Percentiles rank a stretch among this genome's conserved stretches.
These are phyloP conservation scores for Oceanodroma leucorhoa DNA, from an alignment of 2,797 vertebrate species.

Conservation along the genomic window DNA sequence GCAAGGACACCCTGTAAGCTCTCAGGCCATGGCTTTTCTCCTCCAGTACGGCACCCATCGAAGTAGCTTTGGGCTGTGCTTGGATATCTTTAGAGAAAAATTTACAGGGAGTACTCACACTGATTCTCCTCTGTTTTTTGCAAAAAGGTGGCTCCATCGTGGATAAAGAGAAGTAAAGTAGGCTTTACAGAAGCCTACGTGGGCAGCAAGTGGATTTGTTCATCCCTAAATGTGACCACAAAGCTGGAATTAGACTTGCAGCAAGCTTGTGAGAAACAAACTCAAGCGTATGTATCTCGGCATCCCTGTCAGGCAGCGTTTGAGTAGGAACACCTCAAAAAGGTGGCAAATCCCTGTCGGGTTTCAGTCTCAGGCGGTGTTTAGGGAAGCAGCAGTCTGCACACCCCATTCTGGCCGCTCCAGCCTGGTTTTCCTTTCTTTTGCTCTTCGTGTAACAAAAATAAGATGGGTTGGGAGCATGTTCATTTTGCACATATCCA, in stretches of 20 bases:
- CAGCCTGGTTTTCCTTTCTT: not conserved
- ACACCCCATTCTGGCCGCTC: not conserved
- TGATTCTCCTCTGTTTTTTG: not conserved
- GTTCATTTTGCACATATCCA: not conserved
- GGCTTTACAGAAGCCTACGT: not conserved
- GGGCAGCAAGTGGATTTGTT: not conserved
- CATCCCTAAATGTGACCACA: not conserved
- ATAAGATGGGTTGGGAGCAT: not conserved
- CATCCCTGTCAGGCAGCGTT: not conserved
- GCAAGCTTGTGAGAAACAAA: not conserved
- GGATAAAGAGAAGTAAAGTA: not conserved
- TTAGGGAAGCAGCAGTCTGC: not conserved
- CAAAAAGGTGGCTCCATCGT: not conserved
- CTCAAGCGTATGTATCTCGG: rapidly evolving
- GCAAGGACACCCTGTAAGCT: not conserved
- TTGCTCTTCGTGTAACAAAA: not conserved
- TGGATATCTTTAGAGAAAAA: not conserved
- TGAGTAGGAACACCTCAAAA: not conserved
- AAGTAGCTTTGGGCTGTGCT: not conserved
- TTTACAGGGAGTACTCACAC: not conserved
- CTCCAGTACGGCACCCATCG: rapidly evolving
- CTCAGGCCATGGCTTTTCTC: not conserved
- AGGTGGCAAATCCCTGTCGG: not conserved
- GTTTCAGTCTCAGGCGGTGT: not conserved
- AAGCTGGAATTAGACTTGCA: not conserved